A percentile compares a stretch with the other conserved stretches of the same genome.
These are phyloP conservation scores for Xestia rhomboidea DNA, from an alignment of 2,888 invertebrate species.

Conservation along the genomic window DNA sequence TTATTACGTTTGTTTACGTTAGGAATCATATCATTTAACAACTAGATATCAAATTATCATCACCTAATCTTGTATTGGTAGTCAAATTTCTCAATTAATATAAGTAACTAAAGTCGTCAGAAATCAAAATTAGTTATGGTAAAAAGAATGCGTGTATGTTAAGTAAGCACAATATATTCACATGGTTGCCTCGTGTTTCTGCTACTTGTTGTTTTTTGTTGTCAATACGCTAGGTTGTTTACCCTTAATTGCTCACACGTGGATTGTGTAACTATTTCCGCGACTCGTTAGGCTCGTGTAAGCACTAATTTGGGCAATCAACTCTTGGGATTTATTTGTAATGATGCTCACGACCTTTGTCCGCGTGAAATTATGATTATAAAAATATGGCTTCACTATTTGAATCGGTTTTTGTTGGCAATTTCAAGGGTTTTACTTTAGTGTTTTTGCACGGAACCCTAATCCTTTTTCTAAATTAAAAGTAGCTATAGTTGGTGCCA, in stretches of 20 bases:
- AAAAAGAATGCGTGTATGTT: not conserved
- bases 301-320: slow-evolving; percentile 16
- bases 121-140: not conserved
- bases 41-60: not conserved
- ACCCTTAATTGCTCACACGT: slow-evolving; percentile 28
- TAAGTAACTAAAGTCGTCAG: not conserved
- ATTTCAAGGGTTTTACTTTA: not conserved
- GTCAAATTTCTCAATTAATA: not conserved
- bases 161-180: not conserved
- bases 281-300: not conserved
- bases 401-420: not conserved
- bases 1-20: not conserved
- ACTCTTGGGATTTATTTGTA: slow-evolving; percentile 3
- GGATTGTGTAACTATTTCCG: slow-evolving; percentile 17
- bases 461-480: not conserved
- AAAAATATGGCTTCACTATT: not conserved
- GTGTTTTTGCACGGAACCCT: not conserved
- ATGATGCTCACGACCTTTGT: not conserved
- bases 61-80: not conserved
- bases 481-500: too few relatives aligned
- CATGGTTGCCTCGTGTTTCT: not conserved
- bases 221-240: slow-evolving; percentile 25
- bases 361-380: not conserved
- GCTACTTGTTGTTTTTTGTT: not conserved
- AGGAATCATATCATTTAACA: not conserved